phyloP scores from a whole-genome alignment of 2,888 invertebrate species.

The Argyresthia albistria region DNA sequence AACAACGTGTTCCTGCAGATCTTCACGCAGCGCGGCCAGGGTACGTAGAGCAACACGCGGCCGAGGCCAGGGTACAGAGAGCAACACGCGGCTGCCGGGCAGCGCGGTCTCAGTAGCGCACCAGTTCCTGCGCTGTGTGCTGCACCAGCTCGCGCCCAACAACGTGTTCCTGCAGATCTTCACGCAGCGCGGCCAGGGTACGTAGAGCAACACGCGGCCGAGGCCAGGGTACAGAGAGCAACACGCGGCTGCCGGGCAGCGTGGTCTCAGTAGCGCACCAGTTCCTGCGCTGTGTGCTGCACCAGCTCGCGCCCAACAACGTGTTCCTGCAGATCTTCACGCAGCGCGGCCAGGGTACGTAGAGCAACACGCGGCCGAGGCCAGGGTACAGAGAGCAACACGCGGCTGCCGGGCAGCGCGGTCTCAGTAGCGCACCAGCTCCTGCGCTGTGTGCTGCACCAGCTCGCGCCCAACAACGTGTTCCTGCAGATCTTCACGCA shows the following conservation, averaged over 20 bases:
- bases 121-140: constrained; percentile 95
- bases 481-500: constrained; percentile 97
- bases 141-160: constrained; percentile 97
- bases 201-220: neutral
- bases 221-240: constrained; percentile 76
- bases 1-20: constrained; percentile 97
- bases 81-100: constrained; percentile 91
- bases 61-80: constrained; percentile 72
- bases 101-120: constrained; percentile 96
- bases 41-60: constrained; percentile 45
- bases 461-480: constrained; percentile 96
- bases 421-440: constrained; percentile 98
- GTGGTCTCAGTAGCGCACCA: constrained; percentile 97
- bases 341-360: constrained; percentile 85
- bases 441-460: constrained; percentile 95
- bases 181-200: constrained; percentile 89
- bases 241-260: constrained; percentile 93
- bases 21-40: constrained; percentile 90
- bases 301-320: constrained; percentile 97
- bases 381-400: constrained; percentile 79
- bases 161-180: constrained; percentile 97
- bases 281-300: constrained; percentile 95
- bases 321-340: constrained; percentile 97
- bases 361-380: no score
- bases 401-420: constrained; percentile 94